Conservation (phyloP, 2,113 vertebrate genomes). For the Orcinus orca region DNA sequence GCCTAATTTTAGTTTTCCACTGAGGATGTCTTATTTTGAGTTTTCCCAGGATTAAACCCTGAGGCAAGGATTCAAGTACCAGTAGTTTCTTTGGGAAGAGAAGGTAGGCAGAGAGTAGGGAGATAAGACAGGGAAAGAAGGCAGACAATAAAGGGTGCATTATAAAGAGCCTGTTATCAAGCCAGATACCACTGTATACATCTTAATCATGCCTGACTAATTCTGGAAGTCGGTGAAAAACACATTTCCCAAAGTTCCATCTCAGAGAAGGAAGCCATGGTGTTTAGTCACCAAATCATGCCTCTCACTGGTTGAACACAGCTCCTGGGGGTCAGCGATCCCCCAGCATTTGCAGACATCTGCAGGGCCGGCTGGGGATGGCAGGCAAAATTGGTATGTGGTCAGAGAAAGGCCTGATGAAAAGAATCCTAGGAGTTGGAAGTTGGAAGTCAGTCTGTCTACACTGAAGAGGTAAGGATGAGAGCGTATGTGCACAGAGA, state of each 20-base stretch:
- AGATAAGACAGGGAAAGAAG: not conserved
- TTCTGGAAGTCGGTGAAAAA: not conserved
- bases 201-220: too few species aligned
- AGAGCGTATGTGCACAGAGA: fast-evolving
- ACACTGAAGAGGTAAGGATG: not conserved
- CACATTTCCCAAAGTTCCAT: not conserved
- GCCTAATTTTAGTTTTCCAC: not conserved
- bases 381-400: not conserved
- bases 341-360: not conserved
- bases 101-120: not conserved
- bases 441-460: not conserved
- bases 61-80: not conserved
- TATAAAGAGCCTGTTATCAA: not conserved
- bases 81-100: not conserved
- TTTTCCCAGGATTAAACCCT: not conserved
- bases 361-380: not conserved
- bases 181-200: not conserved
- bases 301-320: not conserved
- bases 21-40: not conserved
- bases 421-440: not conserved
- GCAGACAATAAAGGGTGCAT: not conserved
- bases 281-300: not conserved
- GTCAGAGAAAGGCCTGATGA: not conserved
- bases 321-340: not conserved
- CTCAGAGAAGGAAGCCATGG: not conserved